Percentiles rank a stretch among this genome's conserved stretches.
phyloP scores from a whole-genome alignment of 2,888 invertebrate genomes.

The Phania funesta region DNA sequence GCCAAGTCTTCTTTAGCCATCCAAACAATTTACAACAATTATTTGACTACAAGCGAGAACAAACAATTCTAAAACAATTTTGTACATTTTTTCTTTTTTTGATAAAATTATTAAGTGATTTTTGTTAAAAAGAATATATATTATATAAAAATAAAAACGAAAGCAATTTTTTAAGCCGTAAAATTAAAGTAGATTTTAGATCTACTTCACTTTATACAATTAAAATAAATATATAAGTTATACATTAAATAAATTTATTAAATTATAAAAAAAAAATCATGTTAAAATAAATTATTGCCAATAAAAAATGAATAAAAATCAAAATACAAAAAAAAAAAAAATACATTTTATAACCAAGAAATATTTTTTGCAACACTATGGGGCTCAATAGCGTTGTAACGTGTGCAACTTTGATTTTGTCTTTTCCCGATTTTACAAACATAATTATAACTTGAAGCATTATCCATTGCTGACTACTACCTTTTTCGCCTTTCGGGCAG shows the following conservation, averaged over 20 bases:
- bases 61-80: slow-evolving; percentile 34
- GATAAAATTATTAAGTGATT: slow-evolving; percentile 39
- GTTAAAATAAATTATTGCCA: slow-evolving; percentile 62
- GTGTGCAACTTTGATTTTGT: too few relatives aligned
- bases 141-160: slow-evolving; percentile 39
- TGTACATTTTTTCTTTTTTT: slow-evolving; percentile 26
- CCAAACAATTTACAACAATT: slow-evolving; percentile 35
- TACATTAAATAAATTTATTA: slow-evolving; percentile 57
- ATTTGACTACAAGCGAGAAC: background rate
- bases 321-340: slow-evolving; percentile 14
- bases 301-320: slow-evolving; percentile 43
- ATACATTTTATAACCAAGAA: background rate
- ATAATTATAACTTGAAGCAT: too few relatives aligned
- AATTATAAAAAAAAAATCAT: slow-evolving; percentile 52
- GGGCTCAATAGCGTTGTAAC: too few relatives aligned
- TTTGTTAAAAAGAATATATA: slow-evolving; percentile 5
- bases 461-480: too few relatives aligned
- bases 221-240: slow-evolving; percentile 56
- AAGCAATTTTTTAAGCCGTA: slow-evolving; percentile 60
- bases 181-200: slow-evolving; percentile 43
- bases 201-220: slow-evolving; percentile 50
- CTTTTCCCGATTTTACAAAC: too few relatives aligned
- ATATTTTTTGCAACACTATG: background rate
- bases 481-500: too few relatives aligned
- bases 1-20: slow-evolving; percentile 63